Base-by-base conservation (phyloP, 92 coral and sea anemone species). In the Ricordea florida region DNA sequence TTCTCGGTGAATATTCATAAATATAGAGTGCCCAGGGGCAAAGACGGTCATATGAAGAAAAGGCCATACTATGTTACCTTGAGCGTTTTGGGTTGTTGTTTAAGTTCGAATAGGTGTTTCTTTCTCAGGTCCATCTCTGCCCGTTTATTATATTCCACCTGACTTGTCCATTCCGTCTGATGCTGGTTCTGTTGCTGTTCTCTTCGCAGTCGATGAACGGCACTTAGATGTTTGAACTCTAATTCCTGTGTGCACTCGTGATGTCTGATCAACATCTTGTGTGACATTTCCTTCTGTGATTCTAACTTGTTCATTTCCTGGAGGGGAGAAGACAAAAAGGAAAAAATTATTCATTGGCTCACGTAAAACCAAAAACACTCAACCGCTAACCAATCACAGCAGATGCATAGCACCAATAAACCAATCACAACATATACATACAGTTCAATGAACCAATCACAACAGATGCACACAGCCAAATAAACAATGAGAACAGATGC, bases 151-250 rank as follows among this genome's bases (percentile, higher is more conserved):
- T 96, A 96, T 37, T 96, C 99, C 89, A 89, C 93, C 78, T 96
- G 99, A 65, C 85, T 92, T 46, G 83, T 85, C 93, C 96, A 89
- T 44, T 96, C 99, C 2, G 99, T 96, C 15, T 86, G 75, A 69
- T 96, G 99, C 28, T 96, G 99, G 23, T 93, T 85, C 74, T 92
- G 91, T 47, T 96, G 99, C 77, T 96, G 99, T 16, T 96, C 99
- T 14, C 92, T 79, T 30, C 99, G 77, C 74, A 96, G 91, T 36
- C 81, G 89, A 79, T 96, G 99, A 17, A 96, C 77, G 6, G 92
- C 78, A 1, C 73, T 85, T 51, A 96, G 86, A 57, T 96, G 99
- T 59, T 76, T 90, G 58, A 96, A 96, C 77, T 96, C 99, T 81
- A 96, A 57, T 0, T 96, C 99, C 74, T 96, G 99, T 0, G 99